Base-by-base conservation (phyloP, 2,113 vertebrate genomes). In the Canis aureus region DNA sequence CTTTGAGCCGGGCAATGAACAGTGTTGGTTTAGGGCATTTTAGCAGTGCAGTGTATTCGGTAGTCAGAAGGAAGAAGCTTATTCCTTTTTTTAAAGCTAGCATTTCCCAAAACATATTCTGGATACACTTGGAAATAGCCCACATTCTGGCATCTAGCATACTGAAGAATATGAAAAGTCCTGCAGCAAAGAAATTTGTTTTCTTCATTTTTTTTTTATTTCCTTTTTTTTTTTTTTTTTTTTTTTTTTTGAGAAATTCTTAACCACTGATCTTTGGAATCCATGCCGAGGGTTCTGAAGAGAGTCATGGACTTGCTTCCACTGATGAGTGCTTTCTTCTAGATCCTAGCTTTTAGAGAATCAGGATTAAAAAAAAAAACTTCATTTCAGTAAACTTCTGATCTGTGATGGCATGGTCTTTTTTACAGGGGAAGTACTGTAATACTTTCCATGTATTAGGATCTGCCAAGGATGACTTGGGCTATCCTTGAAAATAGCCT, bases 401-500 rank as follows among this genome's bases (percentile, higher is more conserved):
- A n/a, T 23, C 60, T 55, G 4, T 55, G 11, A 43, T 35, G n/a
- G 13, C 83, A 3, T 7, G 13, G 10, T 51, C 15, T 76, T 67
- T 85, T 95, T 96, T 19, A 51, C 4, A 93, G 81, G 62, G 43
- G 55, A 88, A 92, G 73, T n/a, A 32, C 84, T 64, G 76, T 85
- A 78, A 73, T 91, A 55, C 92, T 97, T 98, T 96, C 92, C 92
- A n/a, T 81, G 94, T 73, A 95, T 69, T 19, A 19, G 74, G 91
- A 88, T 97, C 94, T 96, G 88, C 90, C 92, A 90, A 94, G 91
- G 92, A 94, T 94, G 92, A 67, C 76, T 94, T 85, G 92, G 60
- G 49, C 80, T 94, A 81, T 88, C 98, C 97, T 97, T 96, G 96
- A 96, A 95, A 96, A 92, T 59, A 92, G 92, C 92, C 90, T 11